Evolutionary conservation across 2,888 invertebrate species (phyloP).

Genomic region (Eudasyphora cyanicolor): DNA sequence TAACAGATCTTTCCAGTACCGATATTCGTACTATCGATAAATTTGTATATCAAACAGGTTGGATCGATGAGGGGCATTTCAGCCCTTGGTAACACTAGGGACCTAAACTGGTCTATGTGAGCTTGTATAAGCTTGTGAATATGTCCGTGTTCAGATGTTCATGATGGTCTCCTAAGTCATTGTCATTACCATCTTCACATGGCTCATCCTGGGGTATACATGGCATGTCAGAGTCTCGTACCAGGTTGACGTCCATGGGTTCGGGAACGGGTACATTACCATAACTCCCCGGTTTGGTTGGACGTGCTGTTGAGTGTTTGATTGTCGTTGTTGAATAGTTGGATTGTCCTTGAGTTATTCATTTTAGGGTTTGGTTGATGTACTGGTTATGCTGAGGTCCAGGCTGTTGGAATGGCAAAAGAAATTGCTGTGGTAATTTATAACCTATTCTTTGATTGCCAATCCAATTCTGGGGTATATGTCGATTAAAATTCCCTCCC

Average conservation of each 20-base stretch:
- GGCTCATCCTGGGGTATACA: too few species aligned
- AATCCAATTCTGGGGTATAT: neutral
- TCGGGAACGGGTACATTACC: neutral
- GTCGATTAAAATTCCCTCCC: neutral
- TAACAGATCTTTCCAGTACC: neutral
- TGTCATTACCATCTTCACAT: too few species aligned
- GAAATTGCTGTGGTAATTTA: neutral
- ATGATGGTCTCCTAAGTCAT: too few species aligned
- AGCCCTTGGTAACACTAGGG: too few species aligned
- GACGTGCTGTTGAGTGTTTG: neutral
- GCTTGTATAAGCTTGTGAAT: too few species aligned
- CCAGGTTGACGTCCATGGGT: neutral
- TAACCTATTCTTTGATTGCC: neutral
- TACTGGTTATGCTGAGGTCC: neutral
- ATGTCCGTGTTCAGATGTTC: too few species aligned
- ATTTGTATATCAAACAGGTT: too few species aligned
- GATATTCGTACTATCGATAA: too few species aligned
- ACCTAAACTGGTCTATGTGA: too few species aligned
- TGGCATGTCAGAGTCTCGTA: too few species aligned
- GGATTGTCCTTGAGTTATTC: neutral
- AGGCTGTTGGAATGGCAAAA: neutral
- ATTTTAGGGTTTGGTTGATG: neutral
- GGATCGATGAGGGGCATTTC: too few species aligned
- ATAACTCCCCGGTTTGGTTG: neutral
- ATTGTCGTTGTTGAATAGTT: neutral